Conservation (phyloP, 2,113 vertebrate genomes). For the Rhinoptilus africanus region DNA sequence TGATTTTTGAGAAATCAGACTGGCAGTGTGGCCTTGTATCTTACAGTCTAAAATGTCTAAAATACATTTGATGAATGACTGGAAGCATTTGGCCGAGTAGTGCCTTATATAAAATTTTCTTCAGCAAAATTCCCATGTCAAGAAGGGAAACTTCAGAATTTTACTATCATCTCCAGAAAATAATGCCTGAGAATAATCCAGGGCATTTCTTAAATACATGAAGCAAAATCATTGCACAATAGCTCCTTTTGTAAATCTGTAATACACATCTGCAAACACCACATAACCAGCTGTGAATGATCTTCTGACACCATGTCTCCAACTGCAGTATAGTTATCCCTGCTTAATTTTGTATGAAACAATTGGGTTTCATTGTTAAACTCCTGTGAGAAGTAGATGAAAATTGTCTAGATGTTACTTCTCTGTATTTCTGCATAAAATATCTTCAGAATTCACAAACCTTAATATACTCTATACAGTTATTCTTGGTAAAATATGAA, state of each 20-base stretch:
- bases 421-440: constrained; percentile 19
- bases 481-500: background rate
- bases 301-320: background rate
- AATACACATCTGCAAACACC: background rate
- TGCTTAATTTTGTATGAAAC: background rate
- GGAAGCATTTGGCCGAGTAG: background rate
- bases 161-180: background rate
- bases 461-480: background rate
- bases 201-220: background rate
- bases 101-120: background rate
- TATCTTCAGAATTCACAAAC: background rate
- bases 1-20: background rate
- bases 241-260: background rate
- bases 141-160: background rate
- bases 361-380: background rate
- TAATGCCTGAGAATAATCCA: background rate
- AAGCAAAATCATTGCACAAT: background rate
- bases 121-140: background rate
- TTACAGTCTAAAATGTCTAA: background rate
- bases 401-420: constrained; percentile 3
- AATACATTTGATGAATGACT: background rate
- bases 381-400: background rate
- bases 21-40: background rate
- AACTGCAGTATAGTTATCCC: background rate
- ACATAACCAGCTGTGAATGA: background rate